Conservation (phyloP, 2,888 invertebrate species). For the Tricholauxania praeusta region DNA sequence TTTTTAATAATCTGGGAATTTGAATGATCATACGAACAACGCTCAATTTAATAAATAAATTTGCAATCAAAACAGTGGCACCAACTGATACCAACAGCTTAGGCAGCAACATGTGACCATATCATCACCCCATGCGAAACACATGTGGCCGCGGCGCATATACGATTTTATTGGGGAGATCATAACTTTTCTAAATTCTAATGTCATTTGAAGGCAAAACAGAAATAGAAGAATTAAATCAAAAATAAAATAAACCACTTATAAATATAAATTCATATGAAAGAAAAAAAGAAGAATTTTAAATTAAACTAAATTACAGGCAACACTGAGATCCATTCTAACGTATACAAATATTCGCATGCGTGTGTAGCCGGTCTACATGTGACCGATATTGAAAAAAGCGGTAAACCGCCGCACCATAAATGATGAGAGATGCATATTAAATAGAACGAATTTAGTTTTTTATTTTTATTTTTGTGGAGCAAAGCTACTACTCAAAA, state of each 20-base stretch:
- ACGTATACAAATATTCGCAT: no score
- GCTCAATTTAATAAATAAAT: constrained; percentile 29
- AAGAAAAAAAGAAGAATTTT: constrained; percentile 12
- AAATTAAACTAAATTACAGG: constrained; percentile 18
- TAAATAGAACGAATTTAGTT: no score
- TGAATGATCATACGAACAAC: background rate
- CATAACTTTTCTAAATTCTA: background rate
- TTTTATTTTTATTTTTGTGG: no score
- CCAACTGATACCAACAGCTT: constrained; percentile 29
- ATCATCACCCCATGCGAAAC: constrained; percentile 9
- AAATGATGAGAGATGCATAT: no score
- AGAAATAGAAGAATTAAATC: no score
- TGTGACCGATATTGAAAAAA: no score
- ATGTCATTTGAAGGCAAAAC: background rate
- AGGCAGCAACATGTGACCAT: constrained; percentile 15
- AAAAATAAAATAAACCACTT: no score
- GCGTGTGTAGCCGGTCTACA: no score
- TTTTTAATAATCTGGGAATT: background rate
- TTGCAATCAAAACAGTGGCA: constrained; percentile 30
- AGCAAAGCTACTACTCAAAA: no score
- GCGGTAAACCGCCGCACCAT: no score
- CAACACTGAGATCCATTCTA: constrained; percentile 1
- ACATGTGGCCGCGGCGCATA: background rate
- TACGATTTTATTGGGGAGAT: background rate
- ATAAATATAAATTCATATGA: background rate